phyloP scores from a whole-genome alignment of 2,113 vertebrate species.

The Mirza zaza region DNA sequence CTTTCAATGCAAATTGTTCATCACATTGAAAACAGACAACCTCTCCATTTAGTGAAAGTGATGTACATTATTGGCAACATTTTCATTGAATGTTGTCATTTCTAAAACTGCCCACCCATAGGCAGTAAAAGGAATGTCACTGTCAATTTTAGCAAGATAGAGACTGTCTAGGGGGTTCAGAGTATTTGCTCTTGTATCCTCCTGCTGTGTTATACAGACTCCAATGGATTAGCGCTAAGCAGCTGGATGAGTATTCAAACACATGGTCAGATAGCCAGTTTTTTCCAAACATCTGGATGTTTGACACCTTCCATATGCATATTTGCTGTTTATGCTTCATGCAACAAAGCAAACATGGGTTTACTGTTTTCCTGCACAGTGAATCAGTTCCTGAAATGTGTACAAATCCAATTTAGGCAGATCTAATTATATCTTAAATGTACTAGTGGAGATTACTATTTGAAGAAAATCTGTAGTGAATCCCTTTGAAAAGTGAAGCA shows the following conservation, averaged over 20 bases:
- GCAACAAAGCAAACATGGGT: conserved; percentile 35
- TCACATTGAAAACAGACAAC: not conserved
- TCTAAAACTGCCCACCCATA: not conserved
- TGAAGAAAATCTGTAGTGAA: conserved; percentile 64
- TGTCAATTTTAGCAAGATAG: not conserved
- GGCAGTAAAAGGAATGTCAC: not conserved
- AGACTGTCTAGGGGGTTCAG: not conserved
- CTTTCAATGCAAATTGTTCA: not conserved
- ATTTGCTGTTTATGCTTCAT: not conserved
- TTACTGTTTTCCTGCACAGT: conserved; percentile 13
- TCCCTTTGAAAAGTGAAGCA: conserved; percentile 47
- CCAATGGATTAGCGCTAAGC: not conserved
- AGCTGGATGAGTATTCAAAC: not conserved
- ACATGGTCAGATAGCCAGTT: not conserved
- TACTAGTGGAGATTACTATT: conserved; percentile 61
- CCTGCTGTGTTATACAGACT: not conserved
- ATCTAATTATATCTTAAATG: conserved; percentile 67
- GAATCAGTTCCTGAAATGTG: conserved; percentile 46
- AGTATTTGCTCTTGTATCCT: not conserved
- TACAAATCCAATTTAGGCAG: conserved; percentile 36
- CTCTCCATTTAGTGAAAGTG: not conserved
- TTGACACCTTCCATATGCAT: not conserved
- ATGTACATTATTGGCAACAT: not conserved
- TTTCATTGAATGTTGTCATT: not conserved
- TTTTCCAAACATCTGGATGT: conserved; percentile 25